Evolutionary conservation across 2,113 vertebrate genomes (phyloP).

Genomic region (Tinamus guttatus): DNA sequence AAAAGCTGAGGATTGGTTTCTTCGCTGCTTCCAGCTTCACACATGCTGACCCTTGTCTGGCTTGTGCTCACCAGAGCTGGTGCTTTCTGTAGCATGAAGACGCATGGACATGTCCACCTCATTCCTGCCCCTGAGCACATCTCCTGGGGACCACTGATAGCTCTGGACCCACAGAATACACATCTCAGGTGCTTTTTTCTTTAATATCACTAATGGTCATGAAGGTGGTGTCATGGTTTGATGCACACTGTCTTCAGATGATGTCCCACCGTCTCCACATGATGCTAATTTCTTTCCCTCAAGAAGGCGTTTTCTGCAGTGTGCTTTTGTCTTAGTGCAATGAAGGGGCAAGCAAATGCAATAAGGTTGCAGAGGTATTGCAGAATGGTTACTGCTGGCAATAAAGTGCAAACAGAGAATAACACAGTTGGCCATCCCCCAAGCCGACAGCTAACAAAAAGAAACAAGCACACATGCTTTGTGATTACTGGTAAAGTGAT

Average conservation of each 20-base stretch:
- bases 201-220: background rate
- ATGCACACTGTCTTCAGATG: background rate
- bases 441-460: slow-evolving; percentile 32
- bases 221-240: background rate
- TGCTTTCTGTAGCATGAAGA: background rate
- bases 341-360: background rate
- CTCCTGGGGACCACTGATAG: background rate
- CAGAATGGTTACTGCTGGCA: slow-evolving; percentile 51
- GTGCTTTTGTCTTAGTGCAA: background rate
- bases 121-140: background rate
- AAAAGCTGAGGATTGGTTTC: background rate
- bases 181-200: background rate
- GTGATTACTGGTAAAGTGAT: slow-evolving; percentile 15
- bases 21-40: background rate
- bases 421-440: background rate
- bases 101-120: fast-evolving
- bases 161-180: background rate
- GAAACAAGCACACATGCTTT: background rate
- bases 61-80: background rate
- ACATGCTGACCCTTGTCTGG: background rate
- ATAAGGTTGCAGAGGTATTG: slow-evolving; percentile 33
- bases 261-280: background rate
- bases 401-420: slow-evolving; percentile 33
- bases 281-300: background rate
- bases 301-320: background rate